phyloP scores from a whole-genome alignment of 2,797 vertebrate species.

The Coccyzus lansbergi region DNA sequence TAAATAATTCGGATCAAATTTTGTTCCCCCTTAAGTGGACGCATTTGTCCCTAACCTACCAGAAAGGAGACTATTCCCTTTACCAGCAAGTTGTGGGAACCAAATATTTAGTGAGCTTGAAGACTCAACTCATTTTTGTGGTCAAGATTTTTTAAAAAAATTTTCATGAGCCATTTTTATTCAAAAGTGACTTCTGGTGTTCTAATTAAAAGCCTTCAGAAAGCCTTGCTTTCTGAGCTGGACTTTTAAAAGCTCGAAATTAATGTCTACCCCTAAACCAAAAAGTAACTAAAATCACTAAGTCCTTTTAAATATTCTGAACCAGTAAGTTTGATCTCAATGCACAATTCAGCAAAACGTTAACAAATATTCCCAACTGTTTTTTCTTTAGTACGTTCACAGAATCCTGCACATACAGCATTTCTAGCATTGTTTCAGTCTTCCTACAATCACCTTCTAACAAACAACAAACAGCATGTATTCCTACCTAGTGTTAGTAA shows the following conservation, averaged over 20 bases:
- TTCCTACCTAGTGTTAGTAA: conserved; percentile 91
- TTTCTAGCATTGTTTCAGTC: background rate
- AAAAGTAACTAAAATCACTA: background rate
- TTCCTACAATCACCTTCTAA: conserved; percentile 58
- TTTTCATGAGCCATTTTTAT: background rate
- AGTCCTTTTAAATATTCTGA: background rate
- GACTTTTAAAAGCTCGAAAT: background rate
- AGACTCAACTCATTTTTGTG: background rate
- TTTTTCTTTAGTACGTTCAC: background rate
- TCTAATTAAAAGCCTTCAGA: background rate
- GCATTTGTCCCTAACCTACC: background rate
- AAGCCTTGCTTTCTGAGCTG: background rate
- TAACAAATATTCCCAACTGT: background rate
- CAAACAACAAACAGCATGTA: conserved; percentile 38
- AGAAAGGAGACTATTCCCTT: background rate
- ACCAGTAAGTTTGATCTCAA: background rate
- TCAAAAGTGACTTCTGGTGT: background rate
- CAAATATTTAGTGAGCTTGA: background rate
- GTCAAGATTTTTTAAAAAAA: background rate
- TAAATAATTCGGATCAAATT: background rate
- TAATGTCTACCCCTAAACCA: background rate
- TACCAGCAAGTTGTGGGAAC: background rate
- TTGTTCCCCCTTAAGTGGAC: background rate
- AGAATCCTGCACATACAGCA: conserved; percentile 4
- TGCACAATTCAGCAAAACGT: background rate